Percentiles rank a stretch among this genome's conserved stretches.
Evolutionary conservation across 2,797 vertebrate genomes (phyloP).

Genomic region (Poeciliopsis paucimaculata): DNA sequence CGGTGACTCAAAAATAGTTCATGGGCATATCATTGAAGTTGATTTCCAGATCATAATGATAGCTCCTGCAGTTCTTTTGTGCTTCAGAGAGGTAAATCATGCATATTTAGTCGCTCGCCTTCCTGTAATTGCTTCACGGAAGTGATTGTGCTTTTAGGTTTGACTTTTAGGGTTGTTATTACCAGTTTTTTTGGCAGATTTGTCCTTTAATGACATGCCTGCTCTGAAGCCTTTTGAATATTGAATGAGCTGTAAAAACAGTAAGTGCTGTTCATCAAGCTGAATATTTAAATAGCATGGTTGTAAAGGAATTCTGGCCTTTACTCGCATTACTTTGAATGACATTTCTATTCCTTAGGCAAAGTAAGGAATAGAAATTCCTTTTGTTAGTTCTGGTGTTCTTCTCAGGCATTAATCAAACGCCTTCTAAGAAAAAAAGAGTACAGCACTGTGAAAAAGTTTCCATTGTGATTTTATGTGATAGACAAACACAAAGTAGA

Average conservation of each 20-base stretch:
- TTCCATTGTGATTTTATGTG: neutral
- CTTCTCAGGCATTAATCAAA: neutral
- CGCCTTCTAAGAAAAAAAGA: neutral
- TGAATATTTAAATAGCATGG: conserved; percentile 23
- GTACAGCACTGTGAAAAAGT: neutral
- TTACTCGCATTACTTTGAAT: conserved; percentile 16
- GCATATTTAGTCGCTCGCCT: conserved; percentile 47
- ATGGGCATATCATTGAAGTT: conserved; percentile 37
- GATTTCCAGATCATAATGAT: conserved; percentile 48
- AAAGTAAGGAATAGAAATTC: neutral
- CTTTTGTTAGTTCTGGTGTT: neutral
- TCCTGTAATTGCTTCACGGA: conserved; percentile 47
- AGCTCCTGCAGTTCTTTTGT: conserved; percentile 63
- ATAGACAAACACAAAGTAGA: neutral
- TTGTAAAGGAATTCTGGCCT: conserved; percentile 10
- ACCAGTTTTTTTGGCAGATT: conserved; percentile 33
- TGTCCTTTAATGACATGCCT: conserved; percentile 36
- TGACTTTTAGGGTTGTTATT: conserved; percentile 39
- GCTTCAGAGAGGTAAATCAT: conserved; percentile 53
- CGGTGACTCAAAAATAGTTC: conserved; percentile 44
- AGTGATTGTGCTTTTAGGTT: conserved; percentile 41
- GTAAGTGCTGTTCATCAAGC: conserved; percentile 33
- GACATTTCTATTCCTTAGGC: neutral
- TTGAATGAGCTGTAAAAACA: conserved; percentile 30
- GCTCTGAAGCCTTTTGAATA: conserved; percentile 47